Base-by-base conservation (phyloP, 2,888 invertebrate genomes). In the Dynastes hyllus region DNA sequence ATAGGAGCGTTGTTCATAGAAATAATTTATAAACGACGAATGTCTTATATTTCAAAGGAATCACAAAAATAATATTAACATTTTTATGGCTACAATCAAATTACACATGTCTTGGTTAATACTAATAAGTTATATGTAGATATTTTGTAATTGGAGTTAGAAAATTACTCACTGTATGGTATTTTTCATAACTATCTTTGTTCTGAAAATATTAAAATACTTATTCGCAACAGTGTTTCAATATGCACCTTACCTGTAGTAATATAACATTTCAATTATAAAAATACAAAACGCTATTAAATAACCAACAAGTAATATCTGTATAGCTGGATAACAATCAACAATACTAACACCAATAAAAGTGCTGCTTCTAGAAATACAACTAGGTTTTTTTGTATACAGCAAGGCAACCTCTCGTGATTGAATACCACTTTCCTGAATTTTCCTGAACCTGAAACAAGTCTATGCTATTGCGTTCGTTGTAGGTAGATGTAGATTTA, bases 321-420 rank as follows among this genome's bases (percentile, higher is more conserved):
- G 84, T 2, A 84, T 84, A 32, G 91, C 91, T 13, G 92, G 91
- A 81, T 91, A 90, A 82, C 91, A 91, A 84, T 93, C 93, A 0
- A 91, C 89, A 83, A 93, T 89, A 27, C 87, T 86, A 0, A 93
- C 93, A 78, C 92, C 93, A 83, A 93, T 90, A 88, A 93, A 93
- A 1, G 91, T 90, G 13, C 91, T 90, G 0, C 91, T 90, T 3
- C 89, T 86, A 8, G 91, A 91, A 0, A 90, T 89, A 82, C 93
- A 94, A 1, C 87, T 85, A 0, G 94, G 93, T 82, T 91, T 91
- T 8, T 90, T 90, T 0, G 93, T 92, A 81, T 92, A 92, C 8
- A 93, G 88, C 0, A 92, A 86, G 16, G 87, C 85, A 83, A 88
- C 90, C 88, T 91, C 92, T 13, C 93, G 90, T 5, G 86, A 88